These are phyloP conservation scores for Erebia ligea DNA, from an alignment of 2,888 invertebrate genomes.

Conservation along the genomic window DNA sequence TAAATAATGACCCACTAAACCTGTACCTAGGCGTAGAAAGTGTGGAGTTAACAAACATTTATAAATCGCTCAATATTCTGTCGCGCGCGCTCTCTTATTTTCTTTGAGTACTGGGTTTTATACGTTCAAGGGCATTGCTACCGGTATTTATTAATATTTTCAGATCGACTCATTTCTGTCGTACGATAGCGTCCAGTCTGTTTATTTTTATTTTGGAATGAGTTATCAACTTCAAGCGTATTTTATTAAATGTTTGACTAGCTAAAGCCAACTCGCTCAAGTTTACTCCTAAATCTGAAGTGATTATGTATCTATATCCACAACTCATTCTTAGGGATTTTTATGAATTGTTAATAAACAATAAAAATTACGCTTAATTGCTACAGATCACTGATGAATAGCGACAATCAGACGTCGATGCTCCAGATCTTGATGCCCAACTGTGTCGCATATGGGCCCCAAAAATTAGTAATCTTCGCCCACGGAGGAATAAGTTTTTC, in stretches of 20 bases:
- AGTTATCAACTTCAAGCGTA: background rate
- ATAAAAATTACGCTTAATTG: background rate
- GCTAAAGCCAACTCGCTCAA: too few species aligned
- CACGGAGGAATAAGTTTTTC: too few species aligned
- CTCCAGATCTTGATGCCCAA: too few species aligned
- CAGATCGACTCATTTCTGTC: background rate
- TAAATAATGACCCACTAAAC: background rate
- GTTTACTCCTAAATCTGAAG: too few species aligned
- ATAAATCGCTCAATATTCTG: slow-evolving; percentile 1
- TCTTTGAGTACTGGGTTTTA: slow-evolving; percentile 16
- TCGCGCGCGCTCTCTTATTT: background rate
- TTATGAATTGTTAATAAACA: background rate
- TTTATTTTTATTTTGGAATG: background rate
- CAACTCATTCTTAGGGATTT: background rate
- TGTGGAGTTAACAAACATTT: slow-evolving; percentile 3
- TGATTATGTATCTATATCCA: background rate
- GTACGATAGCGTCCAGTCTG: background rate
- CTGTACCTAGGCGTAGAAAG: slow-evolving; percentile 5
- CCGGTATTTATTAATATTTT: slow-evolving; percentile 14
- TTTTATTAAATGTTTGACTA: background rate
- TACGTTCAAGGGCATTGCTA: slow-evolving; percentile 14
- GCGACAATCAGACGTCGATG: background rate
- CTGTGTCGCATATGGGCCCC: too few species aligned
- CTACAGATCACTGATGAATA: background rate
- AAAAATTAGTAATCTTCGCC: too few species aligned